Evolutionary conservation across 2,797 vertebrate genomes (phyloP), one percentile per base, ranked within the genome.

Genomic region (Cetoscarus ocellatus): DNA sequence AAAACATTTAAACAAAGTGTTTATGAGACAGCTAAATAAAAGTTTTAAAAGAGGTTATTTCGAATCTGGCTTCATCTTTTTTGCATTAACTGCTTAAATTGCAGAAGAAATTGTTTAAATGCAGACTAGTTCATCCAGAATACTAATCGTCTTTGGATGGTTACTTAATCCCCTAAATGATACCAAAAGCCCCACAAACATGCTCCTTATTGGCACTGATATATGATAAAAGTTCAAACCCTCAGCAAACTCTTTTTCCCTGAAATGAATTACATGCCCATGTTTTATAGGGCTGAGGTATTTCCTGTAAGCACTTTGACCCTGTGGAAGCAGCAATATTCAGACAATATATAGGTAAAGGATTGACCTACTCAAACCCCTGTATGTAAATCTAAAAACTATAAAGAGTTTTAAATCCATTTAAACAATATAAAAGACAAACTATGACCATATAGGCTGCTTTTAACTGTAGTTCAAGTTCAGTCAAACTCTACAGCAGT

Each of bases 221-320:
- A 40, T 34, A 36, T 42, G 15, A 72, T 35, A 57, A 43, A 53
- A 57, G n/a, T 17, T 11, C 5, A 18, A 62, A 72, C 15, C 35
- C 13, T 61, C 10, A 70, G 61, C 66, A 40, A 59, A 54, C n/a
- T 40, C 35, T 5, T 71, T 50, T 67, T 38, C 51, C 36, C 40
- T 53, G 38, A 39, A 54, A 67, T 80, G 73, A 89, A 84, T 87
- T 83, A 73, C 73, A 71, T 55, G 35, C 51, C 17, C 18, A 3
- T 38, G 61, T 65, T 62, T 43, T 35, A 18, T 27, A 50, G 55
- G 12, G 45, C 66, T 75, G 76, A 70, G 55, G 54, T 74, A 70
- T 81, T 67, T 47, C 67, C 66, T 70, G 40, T 53, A 39, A 52
- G 71, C 67, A 60, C 75, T 81, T 75, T 81, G 86, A 78, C 58